Evolutionary conservation across 2,888 invertebrate genomes (phyloP), one percentile per base, ranked within the genome.

Genomic region (Drosophila helvetica): DNA sequence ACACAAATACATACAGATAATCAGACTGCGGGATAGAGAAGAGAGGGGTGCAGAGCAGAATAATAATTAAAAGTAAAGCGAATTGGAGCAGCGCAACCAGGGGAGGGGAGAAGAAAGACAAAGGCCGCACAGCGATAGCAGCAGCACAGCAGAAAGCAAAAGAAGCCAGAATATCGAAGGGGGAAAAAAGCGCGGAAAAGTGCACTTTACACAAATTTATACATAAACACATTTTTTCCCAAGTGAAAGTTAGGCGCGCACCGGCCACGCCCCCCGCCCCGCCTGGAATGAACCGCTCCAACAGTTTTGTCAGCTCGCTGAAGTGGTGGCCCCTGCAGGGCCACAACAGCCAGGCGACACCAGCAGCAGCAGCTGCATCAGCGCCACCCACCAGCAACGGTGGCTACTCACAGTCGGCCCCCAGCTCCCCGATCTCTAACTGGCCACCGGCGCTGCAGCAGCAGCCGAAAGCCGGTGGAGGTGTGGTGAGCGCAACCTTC

Each of bases 321-420:
- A 92, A 92, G 81, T 92, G 91, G 91, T 92, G 92, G 92, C 91
- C 91, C 27, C 74, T 89, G 56, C 91, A 91, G 82, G 82, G 90
- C 62, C 89, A 87, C 55, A 84, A 86, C 68, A 85, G 80, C 68
- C 86, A 89, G 54, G 77, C 89, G 43, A 75, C 84, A 25, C 47
- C 73, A 53, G 42, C 67, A 51, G 38, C 66, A 12, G 54, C 46
- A 6, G 18, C 56, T 12, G 12, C 65, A 25, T 50, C 50, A 25
- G 66, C 77, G 12, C 65, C 72, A 42, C 58, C 81, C 17, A 57
- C 79, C 51, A 55, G 68, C 64, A 54, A 72, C 64, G 53, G 54
- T 65, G 57, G 55, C 60, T 85, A 79, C 38, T 88, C 85, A 2
- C 87, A 86, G 17, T 88, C 88, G 54, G 85, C 89, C 38, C 85